These are phyloP conservation scores for Desmophyllum pertusum DNA, from an alignment of 92 coral and sea anemone genomes.

Conservation along the genomic window DNA sequence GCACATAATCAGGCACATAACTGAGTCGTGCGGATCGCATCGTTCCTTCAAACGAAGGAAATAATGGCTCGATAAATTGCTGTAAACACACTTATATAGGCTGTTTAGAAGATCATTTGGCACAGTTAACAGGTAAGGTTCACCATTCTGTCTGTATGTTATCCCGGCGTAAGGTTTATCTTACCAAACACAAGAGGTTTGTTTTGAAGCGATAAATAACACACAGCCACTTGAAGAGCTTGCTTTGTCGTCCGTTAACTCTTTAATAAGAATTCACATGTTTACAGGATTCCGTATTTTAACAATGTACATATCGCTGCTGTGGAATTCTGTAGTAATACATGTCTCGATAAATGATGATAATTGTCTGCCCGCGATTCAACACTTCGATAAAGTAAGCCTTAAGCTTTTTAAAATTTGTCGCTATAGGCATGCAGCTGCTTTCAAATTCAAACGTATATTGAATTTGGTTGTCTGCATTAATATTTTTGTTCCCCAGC, in stretches of 20 bases:
- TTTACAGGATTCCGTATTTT: neutral
- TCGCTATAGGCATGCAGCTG: slow-evolving; percentile 13
- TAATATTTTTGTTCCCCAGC: neutral
- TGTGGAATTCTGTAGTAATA: neutral
- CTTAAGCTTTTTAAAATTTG: no score
- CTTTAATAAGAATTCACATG: slow-evolving; percentile 3
- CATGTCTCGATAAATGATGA: neutral
- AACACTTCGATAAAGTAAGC: neutral
- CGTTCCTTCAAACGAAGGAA: neutral
- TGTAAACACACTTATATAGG: neutral
- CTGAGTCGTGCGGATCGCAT: slow-evolving; percentile 11
- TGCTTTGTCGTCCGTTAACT: neutral
- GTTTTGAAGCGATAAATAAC: slow-evolving; percentile 19
- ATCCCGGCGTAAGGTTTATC: neutral
- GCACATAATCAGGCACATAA: no score
- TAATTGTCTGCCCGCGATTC: slow-evolving; percentile 1
- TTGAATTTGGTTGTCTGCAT: neutral
- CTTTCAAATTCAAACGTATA: neutral
- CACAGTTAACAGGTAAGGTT: slow-evolving; percentile 14
- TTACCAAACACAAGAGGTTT: slow-evolving; percentile 35
- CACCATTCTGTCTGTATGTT: neutral
- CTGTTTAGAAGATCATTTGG: neutral
- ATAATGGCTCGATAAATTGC: neutral
- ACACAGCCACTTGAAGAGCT: slow-evolving; percentile 24
- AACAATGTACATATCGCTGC: neutral